Conservation (phyloP, 2,113 vertebrate genomes). For the Epinephelus lanceolatus region DNA sequence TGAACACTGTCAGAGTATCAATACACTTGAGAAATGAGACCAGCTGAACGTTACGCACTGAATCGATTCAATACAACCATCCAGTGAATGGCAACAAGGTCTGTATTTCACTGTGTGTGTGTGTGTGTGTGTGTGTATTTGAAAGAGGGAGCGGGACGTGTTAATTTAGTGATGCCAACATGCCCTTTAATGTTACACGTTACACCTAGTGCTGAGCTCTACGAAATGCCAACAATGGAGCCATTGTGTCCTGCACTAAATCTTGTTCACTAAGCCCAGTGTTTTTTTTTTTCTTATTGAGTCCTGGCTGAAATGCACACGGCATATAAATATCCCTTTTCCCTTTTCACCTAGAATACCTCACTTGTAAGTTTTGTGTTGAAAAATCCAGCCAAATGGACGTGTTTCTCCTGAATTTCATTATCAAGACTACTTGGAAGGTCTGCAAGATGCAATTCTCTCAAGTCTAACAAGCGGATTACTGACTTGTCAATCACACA, state of each 20-base stretch:
- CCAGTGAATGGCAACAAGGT: slow-evolving; percentile 11
- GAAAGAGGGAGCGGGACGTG: slow-evolving; percentile 19
- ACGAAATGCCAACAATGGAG: slow-evolving; percentile 52
- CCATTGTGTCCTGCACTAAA: slow-evolving; percentile 22
- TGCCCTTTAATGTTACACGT: slow-evolving; percentile 43
- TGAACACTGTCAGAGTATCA: slow-evolving; percentile 29
- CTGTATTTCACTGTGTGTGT: slow-evolving; percentile 21
- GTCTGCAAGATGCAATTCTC: slow-evolving; percentile 26
- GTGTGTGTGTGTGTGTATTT: slow-evolving; percentile 7
- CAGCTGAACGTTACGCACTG: not conserved
- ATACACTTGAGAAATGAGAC: slow-evolving; percentile 43
- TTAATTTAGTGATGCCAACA: slow-evolving; percentile 56
- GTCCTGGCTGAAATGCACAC: slow-evolving; percentile 8
- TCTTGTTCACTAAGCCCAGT: slow-evolving; percentile 8
- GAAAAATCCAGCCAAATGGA: slow-evolving; percentile 11
- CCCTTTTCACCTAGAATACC: slow-evolving; percentile 9
- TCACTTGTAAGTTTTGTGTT: slow-evolving; percentile 1
- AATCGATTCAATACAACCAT: slow-evolving; percentile 22
- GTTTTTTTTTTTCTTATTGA: slow-evolving; percentile 13
- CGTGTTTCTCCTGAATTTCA: not conserved
- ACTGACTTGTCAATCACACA: slow-evolving; percentile 25
- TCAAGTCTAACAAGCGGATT: slow-evolving; percentile 23
- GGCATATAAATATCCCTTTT: slow-evolving; percentile 23
- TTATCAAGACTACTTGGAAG: slow-evolving; percentile 10
- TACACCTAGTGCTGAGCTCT: slow-evolving; percentile 26